Conservation (phyloP, 2,113 vertebrate species). For the Lathamus discolor region DNA sequence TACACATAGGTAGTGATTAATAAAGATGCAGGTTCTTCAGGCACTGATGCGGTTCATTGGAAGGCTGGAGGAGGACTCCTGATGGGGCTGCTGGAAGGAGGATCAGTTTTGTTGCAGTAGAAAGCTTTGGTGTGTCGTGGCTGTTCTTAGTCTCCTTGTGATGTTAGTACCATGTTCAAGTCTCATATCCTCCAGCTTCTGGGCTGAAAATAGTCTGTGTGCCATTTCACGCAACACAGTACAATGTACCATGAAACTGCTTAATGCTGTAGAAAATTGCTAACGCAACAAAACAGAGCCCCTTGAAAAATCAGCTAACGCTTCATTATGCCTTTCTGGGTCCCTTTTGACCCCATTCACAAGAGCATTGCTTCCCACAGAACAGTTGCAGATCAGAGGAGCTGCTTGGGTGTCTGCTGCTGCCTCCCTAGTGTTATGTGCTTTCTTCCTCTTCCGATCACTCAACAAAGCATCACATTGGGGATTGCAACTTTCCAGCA, state of each 20-base stretch:
- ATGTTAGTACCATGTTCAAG: not conserved
- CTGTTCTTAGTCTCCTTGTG: not conserved
- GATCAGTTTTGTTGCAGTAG: not conserved
- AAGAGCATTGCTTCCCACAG: not conserved
- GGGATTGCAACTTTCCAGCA: not conserved
- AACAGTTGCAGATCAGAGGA: accelerated
- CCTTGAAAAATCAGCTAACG: conserved; percentile 40
- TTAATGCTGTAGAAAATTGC: conserved; percentile 64
- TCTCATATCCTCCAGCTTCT: not conserved
- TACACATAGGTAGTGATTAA: not conserved
- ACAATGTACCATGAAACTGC: conserved; percentile 45
- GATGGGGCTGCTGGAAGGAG: not conserved
- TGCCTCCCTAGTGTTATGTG: too few relatives aligned
- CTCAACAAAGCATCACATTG: not conserved
- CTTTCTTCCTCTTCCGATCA: not conserved
- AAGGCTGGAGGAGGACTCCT: not conserved
- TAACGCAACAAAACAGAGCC: conserved; percentile 22
- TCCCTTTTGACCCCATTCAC: not conserved
- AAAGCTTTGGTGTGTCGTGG: not conserved
- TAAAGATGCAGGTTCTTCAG: not conserved
- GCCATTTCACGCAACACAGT: conserved; percentile 1
- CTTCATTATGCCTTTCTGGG: not conserved
- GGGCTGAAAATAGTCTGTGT: not conserved
- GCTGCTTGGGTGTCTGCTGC: not conserved
- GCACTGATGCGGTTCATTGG: not conserved